Evolutionary conservation across 2,888 invertebrate species (phyloP).

Genomic region (Scaptomyza reducta): DNA sequence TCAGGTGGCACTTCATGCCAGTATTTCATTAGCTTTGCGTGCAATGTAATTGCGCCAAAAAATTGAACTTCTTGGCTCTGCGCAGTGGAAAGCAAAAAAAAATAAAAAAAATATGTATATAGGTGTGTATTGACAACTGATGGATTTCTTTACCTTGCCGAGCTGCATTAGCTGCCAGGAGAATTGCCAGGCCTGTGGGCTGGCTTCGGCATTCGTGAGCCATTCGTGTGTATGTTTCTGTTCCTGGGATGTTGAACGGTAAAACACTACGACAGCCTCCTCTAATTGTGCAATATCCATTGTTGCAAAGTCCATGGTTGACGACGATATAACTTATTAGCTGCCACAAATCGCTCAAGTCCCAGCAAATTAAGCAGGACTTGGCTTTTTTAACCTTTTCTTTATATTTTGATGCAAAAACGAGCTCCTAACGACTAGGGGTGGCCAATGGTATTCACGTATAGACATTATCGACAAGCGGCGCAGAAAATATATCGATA

Average conservation of each 20-base stretch:
- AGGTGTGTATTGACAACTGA: not conserved
- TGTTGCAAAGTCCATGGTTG: conserved; percentile 45
- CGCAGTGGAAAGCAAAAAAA: not conserved
- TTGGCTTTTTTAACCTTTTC: conserved; percentile 34
- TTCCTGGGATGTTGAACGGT: conserved; percentile 85
- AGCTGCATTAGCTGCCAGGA: conserved; percentile 94
- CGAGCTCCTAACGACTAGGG: conserved; percentile 42
- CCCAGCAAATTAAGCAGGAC: conserved; percentile 49
- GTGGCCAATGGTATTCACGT: conserved; percentile 23
- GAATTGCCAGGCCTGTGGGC: conserved; percentile 95
- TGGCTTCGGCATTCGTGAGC: conserved; percentile 93
- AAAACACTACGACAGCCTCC: conserved; percentile 83
- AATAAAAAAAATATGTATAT: not conserved
- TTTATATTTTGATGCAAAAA: conserved; percentile 48
- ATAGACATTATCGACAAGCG: conserved; percentile 31
- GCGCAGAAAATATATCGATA: conserved; percentile 11
- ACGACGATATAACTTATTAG: not conserved
- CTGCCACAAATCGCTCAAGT: conserved; percentile 30
- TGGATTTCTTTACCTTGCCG: conserved; percentile 87
- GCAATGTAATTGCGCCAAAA: conserved; percentile 95
- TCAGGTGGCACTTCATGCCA: conserved; percentile 94
- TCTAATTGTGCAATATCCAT: conserved; percentile 82
- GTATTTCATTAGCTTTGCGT: conserved; percentile 93
- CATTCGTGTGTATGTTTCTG: conserved; percentile 93
- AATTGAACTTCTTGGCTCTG: conserved; percentile 95